Conservation (phyloP, 2,113 vertebrate species). For the Camarhynchus parvulus region DNA sequence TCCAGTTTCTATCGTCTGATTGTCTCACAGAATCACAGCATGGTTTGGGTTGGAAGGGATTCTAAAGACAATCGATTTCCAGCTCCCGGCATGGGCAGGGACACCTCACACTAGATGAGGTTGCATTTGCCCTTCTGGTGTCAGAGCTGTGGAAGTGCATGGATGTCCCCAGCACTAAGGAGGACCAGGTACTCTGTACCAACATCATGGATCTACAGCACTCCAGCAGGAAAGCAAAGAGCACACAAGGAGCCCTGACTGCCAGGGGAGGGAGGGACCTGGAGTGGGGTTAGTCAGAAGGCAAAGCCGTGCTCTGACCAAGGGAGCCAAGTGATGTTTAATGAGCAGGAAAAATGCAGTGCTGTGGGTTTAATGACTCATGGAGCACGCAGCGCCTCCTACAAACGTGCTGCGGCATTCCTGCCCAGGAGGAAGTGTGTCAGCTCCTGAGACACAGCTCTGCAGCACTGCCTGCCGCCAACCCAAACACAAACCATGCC, state of each 20-base stretch:
- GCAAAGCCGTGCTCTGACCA: accelerated
- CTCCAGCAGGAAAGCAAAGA: background rate
- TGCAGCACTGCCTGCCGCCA: background rate
- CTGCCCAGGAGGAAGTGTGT: slow-evolving; percentile 43
- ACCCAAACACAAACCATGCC: background rate
- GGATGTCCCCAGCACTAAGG: background rate
- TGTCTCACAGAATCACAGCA: background rate
- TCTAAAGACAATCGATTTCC: background rate
- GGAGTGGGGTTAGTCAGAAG: background rate
- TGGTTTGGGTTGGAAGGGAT: background rate
- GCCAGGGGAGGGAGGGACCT: background rate
- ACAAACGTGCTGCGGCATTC: slow-evolving; percentile 14
- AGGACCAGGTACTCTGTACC: background rate
- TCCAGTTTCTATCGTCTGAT: background rate
- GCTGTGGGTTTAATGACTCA: slow-evolving; percentile 43
- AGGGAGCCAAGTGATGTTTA: background rate
- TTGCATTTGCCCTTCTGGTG: background rate
- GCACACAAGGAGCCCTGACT: accelerated
- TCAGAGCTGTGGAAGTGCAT: background rate
- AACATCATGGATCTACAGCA: background rate
- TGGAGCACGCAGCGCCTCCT: background rate
- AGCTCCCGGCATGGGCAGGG: background rate
- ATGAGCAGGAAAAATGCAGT: background rate
- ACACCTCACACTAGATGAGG: background rate
- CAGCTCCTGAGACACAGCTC: slow-evolving; percentile 41